Base-by-base conservation (phyloP, 2,888 invertebrate species). In the Candidula unifasciata region DNA sequence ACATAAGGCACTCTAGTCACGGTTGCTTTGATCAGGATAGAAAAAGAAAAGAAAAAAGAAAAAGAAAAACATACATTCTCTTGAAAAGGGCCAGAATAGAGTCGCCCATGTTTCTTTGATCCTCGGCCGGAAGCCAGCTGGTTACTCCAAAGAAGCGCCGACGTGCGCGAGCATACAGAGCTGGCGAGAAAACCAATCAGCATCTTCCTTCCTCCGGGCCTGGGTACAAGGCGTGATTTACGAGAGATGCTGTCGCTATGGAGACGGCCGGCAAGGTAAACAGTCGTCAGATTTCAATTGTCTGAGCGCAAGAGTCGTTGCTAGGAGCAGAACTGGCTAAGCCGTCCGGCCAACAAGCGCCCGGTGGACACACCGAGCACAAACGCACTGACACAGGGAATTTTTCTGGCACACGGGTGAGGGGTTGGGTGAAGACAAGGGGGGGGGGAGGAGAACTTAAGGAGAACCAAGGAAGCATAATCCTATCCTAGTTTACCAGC, bases 151-250 rank as follows among this genome's bases (percentile, higher is more conserved):
- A 84, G 83, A 84, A 84, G 79, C 83, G 79, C 35, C 73, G 68
- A 79, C 83, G 83, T 84, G 83, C 79, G 79, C 83, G 73, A 78
- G 83, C 83, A 84, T 84, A 84, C 73, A 69, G 37, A 27, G 83
- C 83, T 73, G 33, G 79, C 83, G 80, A 84, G 83, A 84, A 83
- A 84, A 84, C 83, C 83, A 84, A 84, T 84, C 83, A 84, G 80
- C 79, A 69, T 79, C 83, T 80, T 79, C 71, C 83, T 79, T 84
- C 83, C 83, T 84, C 83, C 52, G 30, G 73, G 73, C 79, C 80
- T 79, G 60, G 76, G 69, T 79, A 84, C 83, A 79, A 79, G 83
- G 83, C 83, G 83, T 84, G 83, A 84, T 84, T 84, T 84, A 84
- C 79, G 71, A 84, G 83, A 84, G 73, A 79, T 84, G 83, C 83